Evolutionary conservation across 2,888 invertebrate species (phyloP).

Genomic region (Oithona nana): DNA sequence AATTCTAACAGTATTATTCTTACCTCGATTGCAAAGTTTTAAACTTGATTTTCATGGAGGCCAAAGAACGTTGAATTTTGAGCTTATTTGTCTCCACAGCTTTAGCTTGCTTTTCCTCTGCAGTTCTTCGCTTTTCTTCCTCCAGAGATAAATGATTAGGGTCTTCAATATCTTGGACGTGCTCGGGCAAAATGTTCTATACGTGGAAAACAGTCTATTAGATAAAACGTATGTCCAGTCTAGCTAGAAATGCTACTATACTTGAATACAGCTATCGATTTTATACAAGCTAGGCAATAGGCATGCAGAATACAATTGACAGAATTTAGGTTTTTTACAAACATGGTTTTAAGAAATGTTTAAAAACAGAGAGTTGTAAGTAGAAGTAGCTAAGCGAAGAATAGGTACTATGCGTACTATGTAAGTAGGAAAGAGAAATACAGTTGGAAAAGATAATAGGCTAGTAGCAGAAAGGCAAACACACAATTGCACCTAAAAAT

Average conservation of each 20-base stretch:
- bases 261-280: background rate
- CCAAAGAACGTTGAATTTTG: constrained; percentile 3
- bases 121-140: constrained; percentile 45
- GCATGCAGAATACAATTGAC: too few relatives aligned
- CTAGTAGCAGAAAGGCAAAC: too few relatives aligned
- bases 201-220: background rate
- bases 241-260: background rate
- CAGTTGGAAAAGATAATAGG: too few relatives aligned
- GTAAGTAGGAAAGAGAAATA: too few relatives aligned
- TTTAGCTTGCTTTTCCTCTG: constrained; percentile 31
- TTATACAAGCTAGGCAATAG: too few relatives aligned
- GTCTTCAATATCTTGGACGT: constrained; percentile 28
- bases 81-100: constrained; percentile 2
- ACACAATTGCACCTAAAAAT: too few relatives aligned
- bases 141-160: constrained; percentile 34
- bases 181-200: background rate
- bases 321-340: too few relatives aligned
- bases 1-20: too few relatives aligned
- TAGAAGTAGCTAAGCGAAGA: too few relatives aligned
- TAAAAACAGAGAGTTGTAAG: too few relatives aligned
- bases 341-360: too few relatives aligned
- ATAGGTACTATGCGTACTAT: too few relatives aligned
- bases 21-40: constrained; percentile 1
- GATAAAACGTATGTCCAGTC: background rate
- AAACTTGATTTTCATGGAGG: background rate